Evolutionary conservation across 2,113 vertebrate genomes (phyloP), one percentile per base, ranked within the genome.

Genomic region (Equus przewalskii): DNA sequence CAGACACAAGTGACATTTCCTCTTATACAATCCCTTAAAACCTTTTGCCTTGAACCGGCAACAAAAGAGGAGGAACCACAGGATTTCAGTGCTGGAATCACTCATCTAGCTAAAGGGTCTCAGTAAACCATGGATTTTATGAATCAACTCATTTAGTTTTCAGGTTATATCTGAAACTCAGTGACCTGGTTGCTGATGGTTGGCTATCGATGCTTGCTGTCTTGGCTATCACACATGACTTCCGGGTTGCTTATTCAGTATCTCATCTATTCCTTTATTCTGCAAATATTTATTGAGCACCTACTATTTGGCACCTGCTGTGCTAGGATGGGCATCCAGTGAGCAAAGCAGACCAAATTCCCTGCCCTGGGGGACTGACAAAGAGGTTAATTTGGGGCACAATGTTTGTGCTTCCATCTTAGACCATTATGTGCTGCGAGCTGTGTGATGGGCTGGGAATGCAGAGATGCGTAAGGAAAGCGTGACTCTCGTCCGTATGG

Each of bases 401-500:
- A 41, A 41, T 41, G 36, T 41, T 41, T 41, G 36, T 14, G 21
- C 5, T 13, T 3, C 19, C 18, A 2, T 21, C 33, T 22, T 22
- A 11, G 62, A 9, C 18, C 21, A 3, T 0, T 6, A 0, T 0
- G 4, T 36, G 13, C 41, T 22, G 56, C 5, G 3, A 0, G 6
- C 30, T 3, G 33, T 3, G 19, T 11, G 24, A 0, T 2, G 7
- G 3, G 14, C 60, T 3, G 0, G 1, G 64, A 2, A 7, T 0
- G 2, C 3, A 5, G 13, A 9, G 4, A 3, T 21, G 10, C 0
- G 0, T 11, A 6, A 7, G 44, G 73, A 16, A 26, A 24, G 33
- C 0, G 13, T 1, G 49, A 54, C 26, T 7, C 0, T 65, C 5
- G 6, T 7, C 36, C 0, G 0, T 3, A 0, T 0, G 6, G 24